These are phyloP conservation scores for Micropoecilia bifurca DNA, from an alignment of 2,797 vertebrate species.

Conservation along the genomic window DNA sequence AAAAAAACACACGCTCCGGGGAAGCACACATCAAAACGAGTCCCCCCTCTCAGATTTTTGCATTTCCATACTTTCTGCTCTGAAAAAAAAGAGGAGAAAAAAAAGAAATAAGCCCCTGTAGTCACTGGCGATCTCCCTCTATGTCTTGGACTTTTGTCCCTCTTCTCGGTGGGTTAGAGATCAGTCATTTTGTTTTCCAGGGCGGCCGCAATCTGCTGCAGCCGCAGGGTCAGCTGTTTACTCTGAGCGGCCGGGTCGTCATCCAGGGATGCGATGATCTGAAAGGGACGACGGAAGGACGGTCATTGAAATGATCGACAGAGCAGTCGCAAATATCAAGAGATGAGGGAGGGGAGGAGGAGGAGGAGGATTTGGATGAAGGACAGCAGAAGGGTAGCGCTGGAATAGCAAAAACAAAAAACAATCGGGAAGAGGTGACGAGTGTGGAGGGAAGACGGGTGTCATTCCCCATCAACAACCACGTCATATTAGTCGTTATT, in stretches of 20 bases:
- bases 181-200: conserved; percentile 99
- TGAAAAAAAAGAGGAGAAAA: conserved; percentile 27
- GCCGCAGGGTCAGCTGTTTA: conserved; percentile 97
- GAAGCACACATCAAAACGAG: conserved; percentile 33
- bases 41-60: conserved; percentile 44
- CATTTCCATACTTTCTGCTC: conserved; percentile 53
- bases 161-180: conserved; percentile 84
- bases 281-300: conserved; percentile 33
- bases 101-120: conserved; percentile 71
- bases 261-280: conserved; percentile 96
- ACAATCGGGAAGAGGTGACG: conserved; percentile 13
- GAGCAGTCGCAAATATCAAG: conserved; percentile 30
- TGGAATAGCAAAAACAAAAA: conserved; percentile 3
- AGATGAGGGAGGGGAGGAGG: background rate
- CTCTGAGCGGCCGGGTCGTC: conserved; percentile 96
- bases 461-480: conserved; percentile 60
- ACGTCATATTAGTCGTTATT: conserved; percentile 55
- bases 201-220: conserved; percentile 95
- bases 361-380: conserved; percentile 2
- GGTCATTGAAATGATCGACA: conserved; percentile 18
- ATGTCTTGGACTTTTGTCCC: conserved; percentile 23
- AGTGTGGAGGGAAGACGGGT: conserved; percentile 28
- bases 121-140: conserved; percentile 64
- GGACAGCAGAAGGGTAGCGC: conserved; percentile 19
- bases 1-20: conserved; percentile 31